Evolutionary conservation across 30 jellyfish, hydroid and myxozoan genomes (phyloP), one percentile per base, ranked within the genome.

Genomic region (Euphysa ruthae): DNA sequence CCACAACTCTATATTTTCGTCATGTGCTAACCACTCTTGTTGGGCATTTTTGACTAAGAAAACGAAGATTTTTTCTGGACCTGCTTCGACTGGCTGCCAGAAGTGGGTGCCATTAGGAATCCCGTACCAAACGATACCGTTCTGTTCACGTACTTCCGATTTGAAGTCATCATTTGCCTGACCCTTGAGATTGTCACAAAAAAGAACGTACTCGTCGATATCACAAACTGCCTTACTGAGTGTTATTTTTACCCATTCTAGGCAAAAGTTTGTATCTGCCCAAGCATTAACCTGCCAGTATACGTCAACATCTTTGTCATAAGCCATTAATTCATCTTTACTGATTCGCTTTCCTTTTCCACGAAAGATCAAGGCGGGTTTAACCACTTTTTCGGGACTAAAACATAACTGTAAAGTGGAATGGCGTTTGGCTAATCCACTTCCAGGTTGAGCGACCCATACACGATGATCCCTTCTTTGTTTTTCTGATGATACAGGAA

Each of bases 371-470:
- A 74, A 10, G 10, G 88, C 88, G 13, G 71, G 29, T 29, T 30
- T 31, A 15, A 60, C 83, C 25, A 13, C 38, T 28, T 76, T 25
- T 19, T 19, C 81, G 20, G 79, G 77, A 66, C 77, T 35, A 44
- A 66, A 35, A 66, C 58, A 66, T 28, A 66, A 20, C 44, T 66
- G 77, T n/a, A 66, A 20, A n/a, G n/a, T n/a, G 32, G 58, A 19
- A 30, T 73, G 71, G 13, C 85, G 84, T 15, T 73, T 73, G 19
- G 60, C 86, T 16, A 73, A 76, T 28, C 85, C 85, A 26, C 55
- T 6, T 18, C 85, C 85, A 6, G 84, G 85, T 26, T 73, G 84
- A 30, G 38, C 54, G 15, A 73, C 84, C 74, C 85, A 73, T 29
- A 73, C 74, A 32, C 73, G 60, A 78, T 73, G 73, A 32, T 61